These are phyloP conservation scores for Erethizon dorsatum DNA, from an alignment of 2,797 vertebrate genomes.

Conservation along the genomic window DNA sequence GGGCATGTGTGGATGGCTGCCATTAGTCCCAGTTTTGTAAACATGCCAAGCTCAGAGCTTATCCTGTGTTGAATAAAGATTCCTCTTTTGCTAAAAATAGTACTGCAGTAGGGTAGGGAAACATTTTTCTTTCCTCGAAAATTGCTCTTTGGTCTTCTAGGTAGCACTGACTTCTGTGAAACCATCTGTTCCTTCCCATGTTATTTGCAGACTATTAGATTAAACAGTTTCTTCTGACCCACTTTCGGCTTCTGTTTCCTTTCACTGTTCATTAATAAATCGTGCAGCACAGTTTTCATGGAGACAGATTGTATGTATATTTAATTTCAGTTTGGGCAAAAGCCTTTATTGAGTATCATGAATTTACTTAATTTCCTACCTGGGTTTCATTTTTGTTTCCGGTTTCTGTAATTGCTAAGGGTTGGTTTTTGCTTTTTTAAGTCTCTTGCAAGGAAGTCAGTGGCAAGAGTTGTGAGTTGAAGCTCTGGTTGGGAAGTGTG, in stretches of 20 bases:
- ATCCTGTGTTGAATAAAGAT: conserved; percentile 53
- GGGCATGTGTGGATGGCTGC: conserved; percentile 15
- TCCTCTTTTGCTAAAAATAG: conserved; percentile 64
- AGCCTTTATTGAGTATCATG: conserved; percentile 68
- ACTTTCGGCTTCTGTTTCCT: conserved; percentile 82
- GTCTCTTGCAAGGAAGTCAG: conserved; percentile 82
- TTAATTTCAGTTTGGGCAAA: conserved; percentile 83
- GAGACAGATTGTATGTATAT: conserved; percentile 72
- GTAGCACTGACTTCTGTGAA: conserved; percentile 68
- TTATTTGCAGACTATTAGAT: conserved; percentile 80
- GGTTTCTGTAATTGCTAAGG: conserved; percentile 48
- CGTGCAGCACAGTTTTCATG: conserved; percentile 27
- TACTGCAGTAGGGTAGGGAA: background rate
- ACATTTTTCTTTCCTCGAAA: conserved; percentile 75
- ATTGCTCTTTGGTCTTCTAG: conserved; percentile 67
- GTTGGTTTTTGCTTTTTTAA: conserved; percentile 76
- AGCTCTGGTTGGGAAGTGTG: conserved; percentile 71
- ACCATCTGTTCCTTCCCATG: conserved; percentile 65
- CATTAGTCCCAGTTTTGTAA: conserved; percentile 29
- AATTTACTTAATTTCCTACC: conserved; percentile 85
- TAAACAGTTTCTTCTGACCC: conserved; percentile 79
- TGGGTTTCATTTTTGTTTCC: conserved; percentile 77
- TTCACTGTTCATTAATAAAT: conserved; percentile 77
- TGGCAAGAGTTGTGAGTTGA: conserved; percentile 73
- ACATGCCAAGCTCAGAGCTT: background rate